Base-by-base conservation (phyloP, 2,797 vertebrate genomes). In the Trematocara caparti region DNA sequence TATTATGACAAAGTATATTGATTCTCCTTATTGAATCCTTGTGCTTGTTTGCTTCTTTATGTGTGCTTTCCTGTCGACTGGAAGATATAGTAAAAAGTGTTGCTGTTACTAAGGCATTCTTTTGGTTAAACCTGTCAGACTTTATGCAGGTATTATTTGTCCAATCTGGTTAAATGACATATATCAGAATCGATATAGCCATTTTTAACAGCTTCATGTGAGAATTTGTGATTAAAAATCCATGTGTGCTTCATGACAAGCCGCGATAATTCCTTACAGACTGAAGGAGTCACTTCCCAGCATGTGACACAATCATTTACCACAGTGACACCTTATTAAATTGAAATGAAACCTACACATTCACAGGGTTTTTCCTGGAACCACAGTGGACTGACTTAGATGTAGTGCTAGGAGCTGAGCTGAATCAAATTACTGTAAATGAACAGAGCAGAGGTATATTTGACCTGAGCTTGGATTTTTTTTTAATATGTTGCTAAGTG, bases 271-370 rank as follows among this genome's bases (percentile, higher is more conserved):
- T 82, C 62, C 66, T 75, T 47, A 73, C 51, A 76, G 73, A 82
- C 57, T 59, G 24, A 80, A 24, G 17, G 64, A 66, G 76, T 53
- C 73, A 66, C 78, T 73, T 71, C 50, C 53, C 76, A 78, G 81
- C 50, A 36, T 76, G 14, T 80, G 62, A 76, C 17, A 43, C 19
- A 19, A 36, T 87, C 66, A 89, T 85, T 90, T 88, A 83, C 66
- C 73, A 82, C 75, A 40, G 64, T 78, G 88, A 92, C 88, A 91
- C 78, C 80, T 89, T 88, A 86, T 89, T 91, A 83, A 79, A 86
- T n/a, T 62, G 10, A 83, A 91, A 89, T 88, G 45, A 86, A 90
- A 91, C 77, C 69, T 62, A 21, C 40, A 49, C 47, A 3, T 83
- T 82, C 59, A 38, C 62, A 38, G 40, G 32, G 19, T 57, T 84